Base-by-base conservation (phyloP, 2,113 vertebrate species). In the Mesitornis unicolor region DNA sequence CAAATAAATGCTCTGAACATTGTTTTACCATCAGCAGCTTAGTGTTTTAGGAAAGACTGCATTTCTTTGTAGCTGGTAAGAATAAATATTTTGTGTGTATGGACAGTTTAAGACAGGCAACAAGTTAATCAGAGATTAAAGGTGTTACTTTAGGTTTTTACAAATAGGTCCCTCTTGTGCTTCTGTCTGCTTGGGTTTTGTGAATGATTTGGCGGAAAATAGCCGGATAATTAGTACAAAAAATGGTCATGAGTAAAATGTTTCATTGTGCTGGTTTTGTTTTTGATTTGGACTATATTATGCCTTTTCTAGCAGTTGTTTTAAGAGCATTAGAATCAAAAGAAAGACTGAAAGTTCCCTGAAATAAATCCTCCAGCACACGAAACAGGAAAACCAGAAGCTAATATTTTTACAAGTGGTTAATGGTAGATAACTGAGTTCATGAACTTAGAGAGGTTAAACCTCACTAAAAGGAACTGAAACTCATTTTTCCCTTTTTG, bases 371-470 rank as follows among this genome's bases (percentile, higher is more conserved):
- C 73, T 80, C 43, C 65, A 94, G 89, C 78, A 86, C 86, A 93
- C 96, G 91, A 95, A 97, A 92, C 94, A 96, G 97, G 95, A 96
- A 96, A 97, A 97, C 90, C 87, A 96, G 97, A 97, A 97, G 94
- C 94, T 94, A 97, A 97, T 97, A 97, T 97, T 97, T 97, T 97
- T 84, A 96, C 96, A 97, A 97, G 95, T 97, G 97, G 95, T 94
- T 95, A 96, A 93, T 96, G 94, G 87, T 97, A 97, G 97, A 97
- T 97, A 97, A 97, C 94, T 65, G 91, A 96, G 94, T 96, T 96
- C 90, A 12, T 96, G 97, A 97, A 96, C 97, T 94, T 75, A 31
- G n/a, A 40, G 76, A 95, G 83, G 80, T 80, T 91, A 70, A 57
- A 87, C 25, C 11, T 91, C 47, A 59, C 87, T 79, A 53, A 93